phyloP scores from a whole-genome alignment of 2,888 invertebrate species.

The Amiota mariae region DNA sequence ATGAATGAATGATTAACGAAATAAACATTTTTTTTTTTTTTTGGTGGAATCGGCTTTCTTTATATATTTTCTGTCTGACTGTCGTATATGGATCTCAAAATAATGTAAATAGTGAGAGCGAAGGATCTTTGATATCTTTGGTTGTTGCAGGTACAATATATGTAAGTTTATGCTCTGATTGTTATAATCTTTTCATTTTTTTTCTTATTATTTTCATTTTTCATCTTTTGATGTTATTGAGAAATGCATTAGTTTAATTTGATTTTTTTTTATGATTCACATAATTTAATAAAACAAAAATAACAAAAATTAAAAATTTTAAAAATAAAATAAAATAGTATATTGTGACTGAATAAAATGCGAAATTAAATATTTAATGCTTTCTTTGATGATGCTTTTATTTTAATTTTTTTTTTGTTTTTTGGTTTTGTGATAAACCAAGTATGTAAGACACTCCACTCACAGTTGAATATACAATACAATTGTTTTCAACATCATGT shows the following conservation, averaged over 20 bases:
- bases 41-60: slow-evolving; percentile 30
- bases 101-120: slow-evolving; percentile 8
- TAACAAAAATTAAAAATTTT: neutral
- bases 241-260: slow-evolving; percentile 38
- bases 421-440: too few species aligned
- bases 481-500: too few species aligned
- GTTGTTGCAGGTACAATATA: slow-evolving; percentile 72
- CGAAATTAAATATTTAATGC: neutral
- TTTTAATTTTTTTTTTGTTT: too few species aligned
- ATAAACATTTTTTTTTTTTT: slow-evolving; percentile 54
- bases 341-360: neutral
- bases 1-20: slow-evolving; percentile 48
- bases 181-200: slow-evolving; percentile 42
- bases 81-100: slow-evolving; percentile 39
- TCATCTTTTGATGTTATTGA: slow-evolving; percentile 27
- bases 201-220: slow-evolving; percentile 32
- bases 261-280: slow-evolving; percentile 19
- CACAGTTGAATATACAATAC: too few species aligned
- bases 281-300: neutral
- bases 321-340: slow-evolving; percentile 16
- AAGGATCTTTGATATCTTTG: slow-evolving; percentile 57
- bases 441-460: too few species aligned
- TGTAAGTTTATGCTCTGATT: slow-evolving; percentile 43
- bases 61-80: slow-evolving; percentile 30
- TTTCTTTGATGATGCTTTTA: too few species aligned